These are phyloP conservation scores for Sarcophaga variegata DNA, from an alignment of 2,888 invertebrate genomes.

Conservation along the genomic window DNA sequence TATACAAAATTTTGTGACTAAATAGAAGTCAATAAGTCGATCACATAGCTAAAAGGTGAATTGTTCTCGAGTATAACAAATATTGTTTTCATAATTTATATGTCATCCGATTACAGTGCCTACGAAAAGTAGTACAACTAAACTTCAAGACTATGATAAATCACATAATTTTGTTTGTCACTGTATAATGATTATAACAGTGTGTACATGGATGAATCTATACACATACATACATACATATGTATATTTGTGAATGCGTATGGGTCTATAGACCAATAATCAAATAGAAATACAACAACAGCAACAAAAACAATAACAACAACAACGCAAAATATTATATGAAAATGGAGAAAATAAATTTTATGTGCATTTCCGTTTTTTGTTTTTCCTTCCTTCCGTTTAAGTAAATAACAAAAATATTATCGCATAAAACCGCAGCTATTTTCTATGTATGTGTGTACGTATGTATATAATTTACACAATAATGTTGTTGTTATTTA, in stretches of 20 bases:
- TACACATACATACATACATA: neutral
- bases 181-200: conserved; percentile 23
- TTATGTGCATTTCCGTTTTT: conserved; percentile 80
- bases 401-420: conserved; percentile 81
- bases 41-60: too few species aligned
- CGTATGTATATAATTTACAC: neutral
- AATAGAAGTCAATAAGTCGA: too few species aligned
- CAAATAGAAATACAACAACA: conserved; percentile 63
- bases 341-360: conserved; percentile 75
- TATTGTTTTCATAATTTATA: too few species aligned
- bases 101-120: too few species aligned
- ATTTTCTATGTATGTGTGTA: conserved; percentile 31
- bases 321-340: conserved; percentile 62
- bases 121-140: too few species aligned
- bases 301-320: neutral
- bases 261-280: conserved; percentile 60
- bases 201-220: neutral
- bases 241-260: neutral
- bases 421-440: conserved; percentile 75
- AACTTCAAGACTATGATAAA: too few species aligned
- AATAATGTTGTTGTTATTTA: too few species aligned
- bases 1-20: too few species aligned
- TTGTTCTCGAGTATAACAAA: too few species aligned
- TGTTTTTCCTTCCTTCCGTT: conserved; percentile 77
- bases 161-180: conserved; percentile 9